phyloP scores from a whole-genome alignment of 2,888 invertebrate genomes.

The Troilus luridus region DNA sequence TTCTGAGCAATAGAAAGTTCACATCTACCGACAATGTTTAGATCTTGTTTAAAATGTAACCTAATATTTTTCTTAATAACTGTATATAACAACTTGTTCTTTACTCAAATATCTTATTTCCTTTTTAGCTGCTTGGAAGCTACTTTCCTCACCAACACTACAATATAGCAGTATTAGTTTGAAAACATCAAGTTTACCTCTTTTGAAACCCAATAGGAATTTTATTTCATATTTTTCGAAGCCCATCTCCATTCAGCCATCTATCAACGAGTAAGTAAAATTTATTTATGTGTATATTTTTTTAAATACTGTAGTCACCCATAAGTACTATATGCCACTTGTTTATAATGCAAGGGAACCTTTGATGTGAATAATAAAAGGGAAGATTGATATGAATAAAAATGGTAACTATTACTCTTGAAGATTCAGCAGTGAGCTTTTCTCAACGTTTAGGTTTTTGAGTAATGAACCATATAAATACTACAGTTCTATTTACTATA shows the following conservation, averaged over 20 bases:
- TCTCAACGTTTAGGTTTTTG: no score
- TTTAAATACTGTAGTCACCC: not conserved
- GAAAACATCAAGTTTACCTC: not conserved
- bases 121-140: not conserved
- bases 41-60: slow-evolving; percentile 20
- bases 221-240: not conserved
- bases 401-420: no score
- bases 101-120: not conserved
- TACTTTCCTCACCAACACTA: not conserved
- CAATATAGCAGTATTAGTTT: not conserved
- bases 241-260: not conserved
- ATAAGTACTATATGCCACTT: no score
- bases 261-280: not conserved
- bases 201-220: not conserved
- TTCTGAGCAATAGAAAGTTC: not conserved
- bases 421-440: no score
- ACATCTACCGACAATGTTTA: not conserved
- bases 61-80: not conserved
- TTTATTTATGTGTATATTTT: not conserved
- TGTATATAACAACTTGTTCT: not conserved
- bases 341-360: no score
- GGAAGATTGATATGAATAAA: no score
- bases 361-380: no score
- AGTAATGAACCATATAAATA: no score
- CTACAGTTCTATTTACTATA: no score